Evolutionary conservation across 2,888 invertebrate genomes (phyloP), one percentile per base, ranked within the genome.

Genomic region (Drosophila phalerata): DNA sequence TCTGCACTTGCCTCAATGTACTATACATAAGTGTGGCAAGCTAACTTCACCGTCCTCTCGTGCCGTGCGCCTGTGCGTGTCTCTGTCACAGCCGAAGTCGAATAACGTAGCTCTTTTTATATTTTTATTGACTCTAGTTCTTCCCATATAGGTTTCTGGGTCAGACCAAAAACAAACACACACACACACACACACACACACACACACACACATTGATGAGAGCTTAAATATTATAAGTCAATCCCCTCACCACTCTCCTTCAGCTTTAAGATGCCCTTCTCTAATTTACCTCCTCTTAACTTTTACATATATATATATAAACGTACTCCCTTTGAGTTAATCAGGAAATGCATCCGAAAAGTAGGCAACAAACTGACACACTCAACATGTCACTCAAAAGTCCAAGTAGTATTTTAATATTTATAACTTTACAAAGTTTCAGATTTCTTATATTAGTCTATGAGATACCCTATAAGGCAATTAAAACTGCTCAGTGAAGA

Each of bases 91-190:
- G 63, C 48, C 69, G 64, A 73, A 76, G 69, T 64, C 32, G 28
- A 51, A 65, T 34, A 51, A 53, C 38, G 58, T 57, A 60, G 6
- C 28, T 28, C 28, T 8, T 28, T 61, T 77, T 85, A 77, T 75
- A 84, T 53, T 64, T 63, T 77, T 85, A 88, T 87, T 85, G 85
- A 84, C 87, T 89, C 74, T 75, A 74, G 77, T 67, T 56, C 75
- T 71, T 73, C 11, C 8, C 87, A 85, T 84, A 88, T 85, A 43
- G 84, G 84, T 86, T 88, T 85, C 76, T 85, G 69, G 87, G 87
- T 88, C 87, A 85, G 52, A 51, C 71, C 67, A 64, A 70, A 56
- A 40, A 34, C 57, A 63, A 52, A 71, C 55, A 61, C 60, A 37
- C 42, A 55, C 4, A 34, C 32, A 34, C 52, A 47, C 47, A 56